Evolutionary conservation across 2,113 vertebrate genomes (phyloP).

Genomic region (Amblyornis subalaris): DNA sequence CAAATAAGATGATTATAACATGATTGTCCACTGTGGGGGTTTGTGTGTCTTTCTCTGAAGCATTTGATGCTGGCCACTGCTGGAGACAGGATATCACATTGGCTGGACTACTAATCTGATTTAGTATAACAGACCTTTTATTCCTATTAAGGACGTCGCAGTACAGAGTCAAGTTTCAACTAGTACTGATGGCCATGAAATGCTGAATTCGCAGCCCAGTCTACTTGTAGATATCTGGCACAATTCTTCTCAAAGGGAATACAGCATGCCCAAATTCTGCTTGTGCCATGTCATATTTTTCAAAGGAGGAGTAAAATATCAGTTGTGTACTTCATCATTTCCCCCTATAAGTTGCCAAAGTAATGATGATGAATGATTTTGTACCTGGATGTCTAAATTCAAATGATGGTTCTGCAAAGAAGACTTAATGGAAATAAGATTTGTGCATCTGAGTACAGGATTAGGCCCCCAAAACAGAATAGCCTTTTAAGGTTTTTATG

Average conservation of each 20-base stretch:
- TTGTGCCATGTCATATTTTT: not conserved
- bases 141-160: not conserved
- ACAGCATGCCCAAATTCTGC: not conserved
- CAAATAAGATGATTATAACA: not conserved
- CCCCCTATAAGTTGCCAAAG: not conserved
- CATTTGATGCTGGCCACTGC: constrained; percentile 9
- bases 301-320: not conserved
- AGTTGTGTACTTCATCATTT: not conserved
- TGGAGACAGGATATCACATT: constrained; percentile 32
- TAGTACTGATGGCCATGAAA: not conserved
- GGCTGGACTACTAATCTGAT: constrained; percentile 51
- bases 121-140: constrained; percentile 51
- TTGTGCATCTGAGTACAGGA: not conserved
- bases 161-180: constrained; percentile 32
- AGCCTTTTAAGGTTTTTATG: not conserved
- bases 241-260: not conserved
- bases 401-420: not conserved
- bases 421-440: not conserved
- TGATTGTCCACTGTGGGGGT: not conserved
- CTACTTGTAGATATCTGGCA: not conserved
- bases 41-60: constrained; percentile 17
- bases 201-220: not conserved
- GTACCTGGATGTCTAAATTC: not conserved
- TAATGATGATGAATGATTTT: not conserved
- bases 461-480: not conserved